Base-by-base conservation (phyloP, 1,140 invertebrate species). In the Saccostrea glomerata region DNA sequence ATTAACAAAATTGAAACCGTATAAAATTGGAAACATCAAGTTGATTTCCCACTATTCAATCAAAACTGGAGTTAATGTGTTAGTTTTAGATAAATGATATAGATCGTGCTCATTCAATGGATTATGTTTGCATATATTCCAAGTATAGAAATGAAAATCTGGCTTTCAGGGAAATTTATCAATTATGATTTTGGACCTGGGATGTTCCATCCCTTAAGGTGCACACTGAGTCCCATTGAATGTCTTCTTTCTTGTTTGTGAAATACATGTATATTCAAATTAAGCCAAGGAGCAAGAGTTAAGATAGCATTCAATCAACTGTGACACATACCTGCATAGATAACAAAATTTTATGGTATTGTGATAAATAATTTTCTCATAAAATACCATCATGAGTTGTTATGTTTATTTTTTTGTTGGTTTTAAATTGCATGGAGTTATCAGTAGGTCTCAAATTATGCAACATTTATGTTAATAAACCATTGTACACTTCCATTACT, bases 11-110 rank as follows among this genome's bases (percentile, higher is more conserved):
- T 36, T 73, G 70, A 73, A 73, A 73, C 23, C 70, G 7, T 13
- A 30, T 30, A 13, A 73, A 15, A 73, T 15, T 30, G 70, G 25
- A 73, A 25, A 73, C 70, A 73, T 73, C 70, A 73, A 73, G 70
- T 73, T 73, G 70, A 73, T 73, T 73, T 73, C 70, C 70, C 70
- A 73, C 70, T 30, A 73, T 73, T 73, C 70, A 73, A 73, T 73
- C 70, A 73, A 23, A 73, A 25, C 30, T 25, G 13, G 13, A 13
- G 25, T 25, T 73, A 73, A 73, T 73, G 70, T 73, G 70, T 73
- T 73, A 73, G 70, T 25, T 73, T 73, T 73, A 73, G 70, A 73
- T 73, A 73, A 73, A 73, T 73, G 70, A 73, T 73, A 73, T 36
- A 17, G 23, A 73, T 73, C 9, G 25, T 30, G 70, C 25, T 25